phyloP scores from a whole-genome alignment of 1,140 invertebrate genomes.

The Triops longicaudatus region DNA sequence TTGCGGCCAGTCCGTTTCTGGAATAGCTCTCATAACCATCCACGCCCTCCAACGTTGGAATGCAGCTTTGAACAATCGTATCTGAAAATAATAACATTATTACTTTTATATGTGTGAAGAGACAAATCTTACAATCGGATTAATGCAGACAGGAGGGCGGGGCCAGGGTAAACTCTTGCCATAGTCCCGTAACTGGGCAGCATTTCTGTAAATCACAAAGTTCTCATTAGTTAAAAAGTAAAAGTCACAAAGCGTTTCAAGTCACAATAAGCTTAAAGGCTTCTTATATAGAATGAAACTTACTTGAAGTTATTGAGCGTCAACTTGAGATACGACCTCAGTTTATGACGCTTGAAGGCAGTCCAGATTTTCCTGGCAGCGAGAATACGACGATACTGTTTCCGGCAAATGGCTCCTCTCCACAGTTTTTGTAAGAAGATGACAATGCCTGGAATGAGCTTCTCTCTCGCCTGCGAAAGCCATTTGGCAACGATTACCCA shows the following conservation, averaged over 20 bases:
- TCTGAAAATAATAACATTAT: neutral
- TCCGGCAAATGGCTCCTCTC: slow-evolving; percentile 69
- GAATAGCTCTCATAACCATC: slow-evolving; percentile 74
- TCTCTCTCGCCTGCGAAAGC: slow-evolving; percentile 50
- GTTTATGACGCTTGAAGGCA: slow-evolving; percentile 76
- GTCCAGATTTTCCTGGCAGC: slow-evolving; percentile 72
- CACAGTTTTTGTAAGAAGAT: slow-evolving; percentile 89
- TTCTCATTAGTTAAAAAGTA: slow-evolving; percentile 19
- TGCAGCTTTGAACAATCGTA: slow-evolving; percentile 46
- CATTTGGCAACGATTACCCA: neutral
- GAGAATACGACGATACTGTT: slow-evolving; percentile 70
- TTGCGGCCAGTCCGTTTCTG: slow-evolving; percentile 74
- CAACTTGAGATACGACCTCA: slow-evolving; percentile 64
- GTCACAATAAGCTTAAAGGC: neutral
- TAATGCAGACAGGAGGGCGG: slow-evolving; percentile 48
- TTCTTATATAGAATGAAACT: slow-evolving; percentile 24
- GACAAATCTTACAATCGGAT: slow-evolving; percentile 34
- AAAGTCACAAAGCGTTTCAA: too few species aligned
- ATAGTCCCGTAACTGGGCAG: slow-evolving; percentile 51
- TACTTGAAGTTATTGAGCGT: slow-evolving; percentile 55
- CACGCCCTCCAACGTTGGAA: slow-evolving; percentile 74
- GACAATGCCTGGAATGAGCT: slow-evolving; percentile 79
- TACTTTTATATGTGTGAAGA: neutral
- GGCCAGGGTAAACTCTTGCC: slow-evolving; percentile 77
- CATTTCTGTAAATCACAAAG: slow-evolving; percentile 38